Evolutionary conservation across 30 jellyfish, hydroid and myxozoan species (phyloP), one percentile per base, ranked within the genome.

Genomic region (Aurelia aurita complex sp. Pacific): DNA sequence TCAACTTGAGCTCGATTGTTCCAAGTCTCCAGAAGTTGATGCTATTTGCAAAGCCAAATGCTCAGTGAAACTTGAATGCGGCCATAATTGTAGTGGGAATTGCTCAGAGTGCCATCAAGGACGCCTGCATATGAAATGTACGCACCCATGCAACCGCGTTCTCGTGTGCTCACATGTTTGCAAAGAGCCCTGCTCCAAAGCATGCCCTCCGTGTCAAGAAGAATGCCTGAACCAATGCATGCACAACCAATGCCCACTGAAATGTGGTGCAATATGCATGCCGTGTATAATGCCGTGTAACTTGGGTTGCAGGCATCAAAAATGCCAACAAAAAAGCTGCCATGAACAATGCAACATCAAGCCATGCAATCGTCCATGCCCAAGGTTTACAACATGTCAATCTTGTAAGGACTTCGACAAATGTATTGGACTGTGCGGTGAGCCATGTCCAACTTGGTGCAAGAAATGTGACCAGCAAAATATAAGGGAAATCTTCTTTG

Each of bases 401-500:
- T 23, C 29, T 23, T 23, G 29, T 23, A 23, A 23, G 29, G 29
- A 23, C 29, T 23, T 23, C 50, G 91, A 86, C 77, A 69, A 67
- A 63, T 86, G 96, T 36, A 53, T 59, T 50, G 90, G 96, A 8
- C n/a, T 86, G 4, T 86, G 96, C 51, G 96, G 96, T 17, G 96
- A 86, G 72, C 52, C 43, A 35, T 86, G 96, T 61, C 96, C 96
- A 19, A 12, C 69, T 5, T 53, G 66, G 57, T 86, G 96, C 50
- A 66, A 77, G 14, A 9, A 60, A 4, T 85, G 95, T 53, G 53
- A 57, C 62, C 57, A 74, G 73, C 89, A 79, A 9, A 72, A 69
- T 18, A 89, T 88, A 12, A 85, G 81, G 63, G 97, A 88, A 74
- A 73, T 88, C 2, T 88, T 88, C 80, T 88, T 88, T 73, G 97